phyloP scores from a whole-genome alignment of 1,140 invertebrate species.

The Drosophila burlai region DNA sequence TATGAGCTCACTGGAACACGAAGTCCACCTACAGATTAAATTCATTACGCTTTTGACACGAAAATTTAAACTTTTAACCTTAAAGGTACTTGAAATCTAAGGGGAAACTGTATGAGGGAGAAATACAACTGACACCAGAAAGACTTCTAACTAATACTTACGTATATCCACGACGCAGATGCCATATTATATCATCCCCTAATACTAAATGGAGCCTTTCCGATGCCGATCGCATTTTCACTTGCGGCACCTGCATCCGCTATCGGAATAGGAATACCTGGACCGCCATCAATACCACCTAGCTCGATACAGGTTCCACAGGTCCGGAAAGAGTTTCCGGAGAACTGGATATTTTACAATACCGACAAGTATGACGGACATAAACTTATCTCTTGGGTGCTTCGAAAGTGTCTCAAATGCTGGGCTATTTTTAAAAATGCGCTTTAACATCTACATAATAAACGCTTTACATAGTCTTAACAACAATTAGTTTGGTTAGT shows the following conservation, averaged over 20 bases:
- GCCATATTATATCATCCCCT: neutral
- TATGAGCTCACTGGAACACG: neutral
- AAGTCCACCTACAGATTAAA: neutral
- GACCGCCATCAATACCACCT: neutral
- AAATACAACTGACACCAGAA: neutral
- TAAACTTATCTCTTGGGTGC: neutral
- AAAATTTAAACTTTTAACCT: neutral
- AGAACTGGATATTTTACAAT: conserved; percentile 58
- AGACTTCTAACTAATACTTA: neutral
- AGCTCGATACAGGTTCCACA: neutral
- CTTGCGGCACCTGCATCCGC: conserved; percentile 5
- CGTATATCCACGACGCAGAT: conserved; percentile 17
- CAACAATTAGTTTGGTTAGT: neutral
- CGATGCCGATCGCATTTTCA: conserved; percentile 25
- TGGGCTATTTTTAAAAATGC: neutral
- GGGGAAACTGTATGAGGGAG: neutral
- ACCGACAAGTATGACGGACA: conserved; percentile 47
- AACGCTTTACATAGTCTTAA: neutral
- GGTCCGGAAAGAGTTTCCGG: conserved; percentile 52
- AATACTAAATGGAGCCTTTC: neutral
- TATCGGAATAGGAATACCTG: neutral
- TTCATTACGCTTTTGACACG: neutral
- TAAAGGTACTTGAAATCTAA: no score
- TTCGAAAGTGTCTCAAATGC: neutral
- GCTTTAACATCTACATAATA: conserved; percentile 1